Percentiles rank a stretch among this genome's conserved stretches.
Evolutionary conservation across 2,888 invertebrate genomes (phyloP).

Genomic region (Esperia sulphurella): DNA sequence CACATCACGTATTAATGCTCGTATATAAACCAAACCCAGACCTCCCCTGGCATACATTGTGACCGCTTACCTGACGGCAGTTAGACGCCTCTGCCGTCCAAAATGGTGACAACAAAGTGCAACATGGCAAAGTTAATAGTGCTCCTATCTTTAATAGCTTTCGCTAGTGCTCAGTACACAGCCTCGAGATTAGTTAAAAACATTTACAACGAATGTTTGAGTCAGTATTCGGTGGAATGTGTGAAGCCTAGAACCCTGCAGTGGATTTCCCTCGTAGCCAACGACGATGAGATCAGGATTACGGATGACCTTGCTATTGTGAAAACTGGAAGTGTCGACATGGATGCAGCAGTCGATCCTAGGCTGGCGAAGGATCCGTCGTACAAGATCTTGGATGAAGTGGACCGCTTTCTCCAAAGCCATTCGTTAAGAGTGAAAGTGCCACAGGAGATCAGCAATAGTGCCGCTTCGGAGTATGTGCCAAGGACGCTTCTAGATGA

Average conservation of each 20-base stretch:
- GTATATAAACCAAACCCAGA: conserved; percentile 77
- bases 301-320: conserved; percentile 88
- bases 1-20: conserved; percentile 78
- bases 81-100: conserved; percentile 63
- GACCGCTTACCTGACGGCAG: conserved; percentile 61
- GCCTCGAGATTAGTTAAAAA: conserved; percentile 82
- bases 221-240: conserved; percentile 85
- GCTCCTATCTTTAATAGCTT: conserved; percentile 53
- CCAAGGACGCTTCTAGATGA: conserved; percentile 82
- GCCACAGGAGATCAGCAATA: conserved; percentile 81
- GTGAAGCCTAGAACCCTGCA: conserved; percentile 87
- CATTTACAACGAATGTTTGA: conserved; percentile 83
- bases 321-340: conserved; percentile 77
- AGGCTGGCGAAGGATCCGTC: conserved; percentile 76
- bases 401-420: conserved; percentile 86
- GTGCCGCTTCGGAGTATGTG: conserved; percentile 78
- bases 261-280: conserved; percentile 84
- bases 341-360: conserved; percentile 52
- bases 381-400: conserved; percentile 83
- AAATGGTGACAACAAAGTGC: conserved; percentile 45
- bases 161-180: conserved; percentile 68
- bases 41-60: conserved; percentile 73
- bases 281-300: conserved; percentile 84
- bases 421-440: conserved; percentile 88
- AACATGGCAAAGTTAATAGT: conserved; percentile 68